phyloP scores from a whole-genome alignment of 2,888 invertebrate species.

The Phasia obesa region DNA sequence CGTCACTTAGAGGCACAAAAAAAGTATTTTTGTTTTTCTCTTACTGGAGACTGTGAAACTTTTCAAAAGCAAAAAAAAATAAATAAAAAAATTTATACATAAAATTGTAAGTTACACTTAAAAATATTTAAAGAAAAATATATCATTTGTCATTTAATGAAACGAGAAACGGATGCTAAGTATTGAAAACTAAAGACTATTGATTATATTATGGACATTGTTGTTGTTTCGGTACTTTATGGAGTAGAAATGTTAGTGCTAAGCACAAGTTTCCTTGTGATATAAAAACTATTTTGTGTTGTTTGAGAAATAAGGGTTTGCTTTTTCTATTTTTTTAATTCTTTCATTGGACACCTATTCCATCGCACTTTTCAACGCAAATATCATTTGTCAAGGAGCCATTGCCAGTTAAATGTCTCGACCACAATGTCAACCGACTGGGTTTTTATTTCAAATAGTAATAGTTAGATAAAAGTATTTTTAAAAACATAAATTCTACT shows the following conservation, averaged over 20 bases:
- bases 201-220: background rate
- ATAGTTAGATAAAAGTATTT: background rate
- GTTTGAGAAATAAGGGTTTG: too few species aligned
- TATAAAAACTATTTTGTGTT: background rate
- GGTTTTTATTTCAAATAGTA: background rate
- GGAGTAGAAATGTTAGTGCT: background rate
- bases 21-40: background rate
- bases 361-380: background rate
- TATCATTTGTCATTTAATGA: slow-evolving; percentile 60
- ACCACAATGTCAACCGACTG: slow-evolving; percentile 48
- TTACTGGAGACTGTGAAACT: slow-evolving; percentile 6
- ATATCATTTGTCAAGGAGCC: slow-evolving; percentile 40
- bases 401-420: slow-evolving; percentile 51
- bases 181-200: slow-evolving; percentile 30
- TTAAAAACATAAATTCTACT: slow-evolving; percentile 9
- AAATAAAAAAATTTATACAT: slow-evolving; percentile 36
- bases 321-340: background rate
- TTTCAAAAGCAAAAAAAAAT: slow-evolving; percentile 15
- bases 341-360: background rate
- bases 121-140: background rate
- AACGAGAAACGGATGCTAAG: slow-evolving; percentile 13
- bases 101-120: slow-evolving; percentile 49
- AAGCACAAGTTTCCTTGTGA: background rate
- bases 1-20: slow-evolving; percentile 58
- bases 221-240: background rate